Conservation (phyloP, 2,113 vertebrate species). For the Crotalus helleri region DNA sequence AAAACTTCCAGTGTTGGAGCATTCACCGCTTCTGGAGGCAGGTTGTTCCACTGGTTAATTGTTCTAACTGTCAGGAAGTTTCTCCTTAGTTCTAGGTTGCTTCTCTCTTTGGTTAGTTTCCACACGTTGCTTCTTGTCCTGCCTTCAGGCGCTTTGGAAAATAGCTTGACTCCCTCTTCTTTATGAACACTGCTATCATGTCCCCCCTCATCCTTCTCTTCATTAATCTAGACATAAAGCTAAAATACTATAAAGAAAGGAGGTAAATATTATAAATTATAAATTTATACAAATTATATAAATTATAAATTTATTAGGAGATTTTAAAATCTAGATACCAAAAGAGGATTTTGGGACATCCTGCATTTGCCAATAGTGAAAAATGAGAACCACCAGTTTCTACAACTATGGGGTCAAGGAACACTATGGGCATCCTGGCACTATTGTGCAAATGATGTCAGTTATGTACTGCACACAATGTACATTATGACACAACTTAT, state of each 20-base stretch:
- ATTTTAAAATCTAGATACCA: background rate
- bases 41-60: too few relatives aligned
- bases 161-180: too few relatives aligned
- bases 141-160: too few relatives aligned
- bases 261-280: background rate
- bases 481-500: background rate
- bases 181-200: too few relatives aligned
- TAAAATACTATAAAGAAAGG: background rate
- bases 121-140: too few relatives aligned
- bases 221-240: background rate
- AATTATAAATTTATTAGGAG: background rate
- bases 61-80: too few relatives aligned
- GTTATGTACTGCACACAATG: background rate
- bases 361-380: background rate
- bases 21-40: too few relatives aligned
- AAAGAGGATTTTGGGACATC: background rate
- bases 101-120: too few relatives aligned
- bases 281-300: too few relatives aligned
- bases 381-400: background rate
- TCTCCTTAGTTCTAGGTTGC: too few relatives aligned
- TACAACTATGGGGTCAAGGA: background rate
- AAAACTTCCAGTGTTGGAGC: too few relatives aligned
- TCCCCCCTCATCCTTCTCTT: too few relatives aligned
- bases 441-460: background rate
- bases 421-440: background rate